phyloP scores from a whole-genome alignment of 2,113 vertebrate species.

The Psilopogon haemacephalus region DNA sequence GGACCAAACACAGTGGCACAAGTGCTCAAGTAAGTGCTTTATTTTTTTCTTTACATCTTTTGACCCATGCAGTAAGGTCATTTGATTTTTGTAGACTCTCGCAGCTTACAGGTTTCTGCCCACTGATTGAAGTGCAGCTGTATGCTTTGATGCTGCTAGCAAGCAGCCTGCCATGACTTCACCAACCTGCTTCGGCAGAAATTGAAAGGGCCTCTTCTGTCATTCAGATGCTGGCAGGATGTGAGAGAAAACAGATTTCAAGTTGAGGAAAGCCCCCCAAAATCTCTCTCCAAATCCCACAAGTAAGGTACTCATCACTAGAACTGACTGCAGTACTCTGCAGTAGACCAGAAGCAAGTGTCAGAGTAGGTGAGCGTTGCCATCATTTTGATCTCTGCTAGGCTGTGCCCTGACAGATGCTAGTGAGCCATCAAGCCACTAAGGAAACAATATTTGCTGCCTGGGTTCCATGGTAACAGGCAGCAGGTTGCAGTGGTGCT shows the following conservation, averaged over 20 bases:
- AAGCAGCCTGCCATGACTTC: background rate
- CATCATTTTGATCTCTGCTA: background rate
- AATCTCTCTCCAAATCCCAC: background rate
- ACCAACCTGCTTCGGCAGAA: background rate
- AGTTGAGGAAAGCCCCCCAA: background rate
- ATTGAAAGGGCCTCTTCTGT: background rate
- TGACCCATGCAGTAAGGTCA: fast-evolving
- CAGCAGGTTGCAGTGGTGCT: background rate
- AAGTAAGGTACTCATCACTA: background rate
- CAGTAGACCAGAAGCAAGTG: background rate
- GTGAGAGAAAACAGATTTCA: background rate
- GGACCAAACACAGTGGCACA: conserved; percentile 98
- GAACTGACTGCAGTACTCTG: background rate
- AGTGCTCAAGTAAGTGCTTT: conserved; percentile 90
- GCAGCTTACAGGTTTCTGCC: background rate
- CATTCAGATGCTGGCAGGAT: background rate
- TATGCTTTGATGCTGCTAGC: background rate
- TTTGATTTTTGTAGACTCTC: background rate
- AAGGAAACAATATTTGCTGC: background rate
- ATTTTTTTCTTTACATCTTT: background rate
- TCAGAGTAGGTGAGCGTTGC: background rate
- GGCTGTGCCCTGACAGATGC: background rate
- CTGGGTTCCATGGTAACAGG: background rate
- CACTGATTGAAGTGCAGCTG: background rate
- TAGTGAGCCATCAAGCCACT: background rate